Percentiles rank a stretch among this genome's conserved stretches.
Conservation (phyloP, 1,140 invertebrate genomes). For the Lepeophtheirus salmonis region DNA sequence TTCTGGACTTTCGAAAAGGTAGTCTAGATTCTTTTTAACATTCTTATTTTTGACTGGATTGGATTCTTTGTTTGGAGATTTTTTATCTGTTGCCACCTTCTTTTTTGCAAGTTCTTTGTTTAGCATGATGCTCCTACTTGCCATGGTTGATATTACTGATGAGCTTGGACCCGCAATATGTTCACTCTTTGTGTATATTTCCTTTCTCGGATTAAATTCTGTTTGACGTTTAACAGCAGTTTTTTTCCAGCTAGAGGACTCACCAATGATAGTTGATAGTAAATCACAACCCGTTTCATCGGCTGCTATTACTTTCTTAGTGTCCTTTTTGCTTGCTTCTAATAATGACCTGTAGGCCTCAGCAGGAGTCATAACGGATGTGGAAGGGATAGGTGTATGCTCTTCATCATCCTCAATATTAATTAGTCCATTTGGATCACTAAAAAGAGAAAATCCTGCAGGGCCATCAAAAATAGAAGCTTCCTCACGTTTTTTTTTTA, state of each 20-base stretch:
- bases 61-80: too few relatives aligned
- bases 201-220: neutral
- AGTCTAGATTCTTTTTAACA: too few relatives aligned
- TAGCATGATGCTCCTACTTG: neutral
- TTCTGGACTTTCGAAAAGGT: too few relatives aligned
- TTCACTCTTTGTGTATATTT: neutral
- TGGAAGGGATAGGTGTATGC: neutral
- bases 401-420: neutral
- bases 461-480: neutral
- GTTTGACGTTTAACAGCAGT: neutral
- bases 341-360: neutral
- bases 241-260: neutral
- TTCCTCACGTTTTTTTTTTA: neutral
- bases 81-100: too few relatives aligned
- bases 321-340: neutral
- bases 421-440: neutral
- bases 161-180: neutral
- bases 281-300: neutral
- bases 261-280: neutral
- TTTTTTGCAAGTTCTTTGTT: neutral
- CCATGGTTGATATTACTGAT: neutral
- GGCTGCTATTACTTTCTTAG: neutral
- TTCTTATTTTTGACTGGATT: too few relatives aligned
- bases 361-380: neutral
- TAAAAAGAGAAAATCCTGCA: neutral